Percentiles rank a stretch among this genome's conserved stretches.
Conservation (phyloP, 2,797 vertebrate genomes). For the Enteromius paludinosus region DNA sequence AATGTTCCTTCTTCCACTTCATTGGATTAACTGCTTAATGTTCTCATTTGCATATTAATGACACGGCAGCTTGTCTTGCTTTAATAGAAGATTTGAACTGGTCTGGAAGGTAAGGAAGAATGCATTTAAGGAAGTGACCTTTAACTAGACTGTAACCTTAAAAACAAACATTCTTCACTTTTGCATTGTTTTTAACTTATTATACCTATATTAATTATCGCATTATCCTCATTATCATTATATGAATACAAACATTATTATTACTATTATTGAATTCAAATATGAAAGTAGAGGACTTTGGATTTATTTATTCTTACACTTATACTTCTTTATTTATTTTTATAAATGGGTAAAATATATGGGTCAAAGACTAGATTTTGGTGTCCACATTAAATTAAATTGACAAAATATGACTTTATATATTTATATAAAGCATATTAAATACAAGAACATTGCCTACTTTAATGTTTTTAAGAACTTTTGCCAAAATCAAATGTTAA, state of each 20-base stretch:
- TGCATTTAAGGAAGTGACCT: constrained; percentile 3
- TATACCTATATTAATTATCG: background rate
- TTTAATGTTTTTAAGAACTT: no score
- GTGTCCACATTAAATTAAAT: background rate
- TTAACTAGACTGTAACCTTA: constrained; percentile 5
- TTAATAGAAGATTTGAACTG: constrained; percentile 17
- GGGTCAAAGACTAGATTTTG: background rate
- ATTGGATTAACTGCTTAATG: constrained; percentile 52
- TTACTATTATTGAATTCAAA: background rate
- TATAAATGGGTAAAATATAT: background rate
- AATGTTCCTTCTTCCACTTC: constrained; percentile 42
- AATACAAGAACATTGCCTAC: no score
- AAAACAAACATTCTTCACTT: background rate
- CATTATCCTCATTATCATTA: background rate
- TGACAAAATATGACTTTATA: background rate
- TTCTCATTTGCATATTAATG: constrained; percentile 61
- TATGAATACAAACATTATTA: background rate
- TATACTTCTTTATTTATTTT: background rate
- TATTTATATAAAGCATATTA: background rate
- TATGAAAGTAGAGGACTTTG: background rate
- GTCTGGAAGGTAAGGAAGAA: background rate
- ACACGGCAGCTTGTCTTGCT: constrained; percentile 32
- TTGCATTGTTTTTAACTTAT: background rate
- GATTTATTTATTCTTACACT: background rate
- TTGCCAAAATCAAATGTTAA: no score